Conservation (phyloP, 2,888 invertebrate species). For the Beris morrisii region DNA sequence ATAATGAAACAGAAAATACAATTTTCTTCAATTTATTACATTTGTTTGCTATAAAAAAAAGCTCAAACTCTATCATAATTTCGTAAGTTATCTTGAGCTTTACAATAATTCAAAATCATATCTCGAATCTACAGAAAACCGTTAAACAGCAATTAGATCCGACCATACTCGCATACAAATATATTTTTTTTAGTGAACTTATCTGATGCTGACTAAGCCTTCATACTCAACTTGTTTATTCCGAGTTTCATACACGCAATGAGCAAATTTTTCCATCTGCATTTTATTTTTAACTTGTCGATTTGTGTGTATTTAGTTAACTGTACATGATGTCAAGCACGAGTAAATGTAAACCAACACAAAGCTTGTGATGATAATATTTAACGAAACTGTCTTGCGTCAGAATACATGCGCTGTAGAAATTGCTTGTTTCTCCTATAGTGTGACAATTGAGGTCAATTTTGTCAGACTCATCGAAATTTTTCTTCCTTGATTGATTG, state of each 20-base stretch:
- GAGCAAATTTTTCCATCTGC: not conserved
- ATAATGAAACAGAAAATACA: no score
- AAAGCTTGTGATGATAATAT: slow-evolving; percentile 4
- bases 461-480: not conserved
- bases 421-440: slow-evolving; percentile 4
- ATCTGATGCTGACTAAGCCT: slow-evolving; percentile 18
- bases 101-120: no score
- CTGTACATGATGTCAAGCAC: not conserved
- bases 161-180: no score
- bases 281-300: slow-evolving; percentile 15
- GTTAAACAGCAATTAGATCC: no score
- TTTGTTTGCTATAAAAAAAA: no score
- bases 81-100: no score
- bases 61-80: no score
- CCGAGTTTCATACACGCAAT: not conserved
- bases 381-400: slow-evolving; percentile 9
- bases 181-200: not conserved
- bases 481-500: not conserved
- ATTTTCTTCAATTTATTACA: no score
- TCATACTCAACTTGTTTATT: slow-evolving; percentile 8
- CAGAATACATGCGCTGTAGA: no score
- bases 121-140: no score
- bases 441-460: not conserved
- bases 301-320: no score
- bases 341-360: slow-evolving; percentile 27